Evolutionary conservation across 1,140 invertebrate genomes (phyloP), one percentile per base, ranked within the genome.

Genomic region (Ruditapes philippinarum): DNA sequence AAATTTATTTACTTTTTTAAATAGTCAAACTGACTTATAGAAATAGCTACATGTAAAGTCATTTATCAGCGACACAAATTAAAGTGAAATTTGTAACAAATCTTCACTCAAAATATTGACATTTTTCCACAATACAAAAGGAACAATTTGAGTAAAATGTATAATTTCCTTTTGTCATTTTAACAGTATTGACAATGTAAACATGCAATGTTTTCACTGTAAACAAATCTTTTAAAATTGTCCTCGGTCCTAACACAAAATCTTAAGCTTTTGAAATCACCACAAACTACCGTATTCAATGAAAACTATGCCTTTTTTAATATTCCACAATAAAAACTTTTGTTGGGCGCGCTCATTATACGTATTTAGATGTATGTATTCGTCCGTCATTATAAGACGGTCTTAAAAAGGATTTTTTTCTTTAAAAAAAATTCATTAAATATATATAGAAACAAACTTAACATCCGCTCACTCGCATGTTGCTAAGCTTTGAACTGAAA

Each of bases 101-200:
- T 65, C 60, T 70, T 70, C 65, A 38, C 14, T 70, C 12, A 22
- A 70, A 70, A 70, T 38, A 70, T 70, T 36, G 3, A n/a, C 36
- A 70, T 40, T 14, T 12, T 14, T 40, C 33, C 22, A 70, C 36
- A 70, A 70, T 70, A 70, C 65, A 70, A 38, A 19, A 38, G 65
- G 14, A 5, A 70, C 33, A 19, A 17, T 31, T 31, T 31, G 5
- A 65, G 33, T 36, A 31, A 28, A 65, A 9, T 31, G 60, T 65
- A 65, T 65, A 65, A 65, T 65, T 65, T 33, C 33, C 31, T 65
- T 65, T 65, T 65, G 60, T 65, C 60, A 65, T 65, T 65, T 65
- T 65, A 31, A 70, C 33, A 7, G 36, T 4, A 14, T 4, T 70
- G n/a, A 70, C 65, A 70, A 38, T 70, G 57, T 38, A 70, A 70